These are phyloP conservation scores for Aplidium turbinatum DNA, from an alignment of 23 tunicate genomes.

Conservation along the genomic window DNA sequence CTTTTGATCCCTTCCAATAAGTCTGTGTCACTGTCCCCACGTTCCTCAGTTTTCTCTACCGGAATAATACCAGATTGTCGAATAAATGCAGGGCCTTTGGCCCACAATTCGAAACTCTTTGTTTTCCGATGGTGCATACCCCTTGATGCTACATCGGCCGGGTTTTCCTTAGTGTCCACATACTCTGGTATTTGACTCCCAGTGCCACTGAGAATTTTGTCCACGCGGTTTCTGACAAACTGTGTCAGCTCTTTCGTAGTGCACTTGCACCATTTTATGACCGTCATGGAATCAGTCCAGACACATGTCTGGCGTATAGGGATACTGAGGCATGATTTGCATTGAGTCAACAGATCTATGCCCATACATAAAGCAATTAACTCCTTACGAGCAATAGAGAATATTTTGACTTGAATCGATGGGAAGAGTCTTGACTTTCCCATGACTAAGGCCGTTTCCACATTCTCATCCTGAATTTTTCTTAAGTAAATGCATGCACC, in stretches of 20 bases:
- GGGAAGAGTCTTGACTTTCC: slow-evolving; percentile 9
- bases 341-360: slow-evolving; percentile 3
- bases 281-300: slow-evolving; percentile 1
- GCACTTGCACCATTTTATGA: slow-evolving; percentile 21
- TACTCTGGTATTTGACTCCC: background rate
- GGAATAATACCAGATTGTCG: too few species aligned
- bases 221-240: slow-evolving; percentile 19
- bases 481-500: slow-evolving; percentile 12
- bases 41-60: background rate
- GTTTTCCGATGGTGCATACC: background rate
- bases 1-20: background rate
- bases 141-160: slow-evolving; percentile 15
- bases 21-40: background rate
- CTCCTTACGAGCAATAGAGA: slow-evolving; percentile 13
- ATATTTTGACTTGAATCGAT: background rate
- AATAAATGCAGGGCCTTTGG: background rate
- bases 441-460: background rate
- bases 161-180: background rate
- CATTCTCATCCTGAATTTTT: background rate
- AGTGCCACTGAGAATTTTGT: background rate
- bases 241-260: slow-evolving; percentile 1
- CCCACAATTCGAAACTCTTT: background rate
- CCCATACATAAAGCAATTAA: background rate
- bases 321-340: background rate
- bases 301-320: background rate